Percentiles rank a stretch among this genome's conserved stretches.
Evolutionary conservation across 2,797 vertebrate species (phyloP).

Genomic region (Poecilia picta): DNA sequence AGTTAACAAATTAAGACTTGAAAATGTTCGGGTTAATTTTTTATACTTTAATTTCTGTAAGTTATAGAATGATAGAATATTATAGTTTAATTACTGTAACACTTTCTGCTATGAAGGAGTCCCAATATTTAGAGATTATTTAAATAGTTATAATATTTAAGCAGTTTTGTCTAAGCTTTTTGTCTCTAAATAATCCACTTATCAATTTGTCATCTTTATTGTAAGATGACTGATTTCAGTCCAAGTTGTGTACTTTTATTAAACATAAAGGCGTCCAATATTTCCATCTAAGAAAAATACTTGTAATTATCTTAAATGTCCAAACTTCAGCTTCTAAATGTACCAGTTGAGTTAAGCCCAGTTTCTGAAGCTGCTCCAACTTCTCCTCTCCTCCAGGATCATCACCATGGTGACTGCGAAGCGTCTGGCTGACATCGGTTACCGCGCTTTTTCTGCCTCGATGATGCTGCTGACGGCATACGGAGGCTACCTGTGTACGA

Average conservation of each 20-base stretch:
- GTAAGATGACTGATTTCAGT: not conserved
- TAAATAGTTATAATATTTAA: not conserved
- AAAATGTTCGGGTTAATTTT: too few species aligned
- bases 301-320: not conserved
- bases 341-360: not conserved
- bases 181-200: not conserved
- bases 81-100: not conserved
- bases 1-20: too few species aligned
- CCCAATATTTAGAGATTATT: not conserved
- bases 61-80: too few species aligned
- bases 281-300: not conserved
- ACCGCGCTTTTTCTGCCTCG: constrained; percentile 88
- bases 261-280: not conserved
- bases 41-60: too few species aligned
- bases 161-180: not conserved
- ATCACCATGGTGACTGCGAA: constrained; percentile 84
- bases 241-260: too few species aligned
- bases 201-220: not conserved
- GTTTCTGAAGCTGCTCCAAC: not conserved
- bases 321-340: not conserved
- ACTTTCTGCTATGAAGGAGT: not conserved
- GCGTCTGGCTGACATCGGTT: constrained; percentile 89
- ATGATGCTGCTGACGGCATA: constrained; percentile 93
- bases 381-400: constrained; percentile 28
- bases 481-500: constrained; percentile 86